A percentile compares a stretch with the other conserved stretches of the same genome.
Conservation (phyloP, 2,797 vertebrate species). For the Gambusia yucatana region DNA sequence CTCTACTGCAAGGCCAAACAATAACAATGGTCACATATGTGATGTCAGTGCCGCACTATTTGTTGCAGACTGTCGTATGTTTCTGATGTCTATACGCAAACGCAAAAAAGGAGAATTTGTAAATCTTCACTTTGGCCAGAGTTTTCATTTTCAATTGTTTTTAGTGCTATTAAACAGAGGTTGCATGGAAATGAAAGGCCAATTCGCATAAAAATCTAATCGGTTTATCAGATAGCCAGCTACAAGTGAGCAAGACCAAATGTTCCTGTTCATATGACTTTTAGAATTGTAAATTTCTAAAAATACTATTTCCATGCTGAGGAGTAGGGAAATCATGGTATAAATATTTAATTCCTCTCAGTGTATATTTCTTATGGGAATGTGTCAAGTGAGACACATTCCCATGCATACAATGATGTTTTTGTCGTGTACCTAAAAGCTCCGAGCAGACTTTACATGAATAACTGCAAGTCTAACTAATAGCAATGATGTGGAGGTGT, state of each 20-base stretch:
- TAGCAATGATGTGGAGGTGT: background rate
- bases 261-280: background rate
- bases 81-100: too few relatives aligned
- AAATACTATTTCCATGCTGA: background rate
- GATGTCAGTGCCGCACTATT: too few relatives aligned
- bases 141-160: too few relatives aligned
- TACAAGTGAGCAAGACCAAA: background rate
- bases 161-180: too few relatives aligned
- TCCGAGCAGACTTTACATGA: background rate
- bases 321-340: background rate
- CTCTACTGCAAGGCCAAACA: too few relatives aligned
- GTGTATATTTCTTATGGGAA: background rate
- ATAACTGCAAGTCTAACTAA: constrained; percentile 1
- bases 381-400: background rate
- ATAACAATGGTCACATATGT: too few relatives aligned
- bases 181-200: too few relatives aligned
- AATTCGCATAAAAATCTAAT: too few relatives aligned
- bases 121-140: too few relatives aligned
- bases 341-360: background rate
- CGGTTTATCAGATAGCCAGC: too few relatives aligned
- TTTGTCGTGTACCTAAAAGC: background rate
- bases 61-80: too few relatives aligned
- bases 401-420: background rate
- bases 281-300: background rate
- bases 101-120: too few relatives aligned